phyloP scores from a whole-genome alignment of 2,888 invertebrate genomes.

The Nephrotoma flavescens region DNA sequence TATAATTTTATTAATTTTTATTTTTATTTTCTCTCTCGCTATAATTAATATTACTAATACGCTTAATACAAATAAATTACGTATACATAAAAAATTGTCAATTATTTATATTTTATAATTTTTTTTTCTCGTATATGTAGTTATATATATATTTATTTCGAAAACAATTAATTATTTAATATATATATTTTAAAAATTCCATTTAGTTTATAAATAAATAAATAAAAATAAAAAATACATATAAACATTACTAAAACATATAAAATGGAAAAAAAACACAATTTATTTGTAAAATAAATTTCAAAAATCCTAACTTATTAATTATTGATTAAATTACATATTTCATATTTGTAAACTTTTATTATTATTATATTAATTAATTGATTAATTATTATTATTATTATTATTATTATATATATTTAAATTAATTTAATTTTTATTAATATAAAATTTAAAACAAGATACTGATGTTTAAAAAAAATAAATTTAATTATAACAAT shows the following conservation, averaged over 20 bases:
- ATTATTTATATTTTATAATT: background rate
- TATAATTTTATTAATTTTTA: background rate
- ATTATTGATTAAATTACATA: background rate
- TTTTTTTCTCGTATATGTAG: background rate
- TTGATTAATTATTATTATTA: background rate
- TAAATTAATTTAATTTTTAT: background rate
- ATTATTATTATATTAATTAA: background rate
- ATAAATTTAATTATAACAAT: conserved; percentile 2
- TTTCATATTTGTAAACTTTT: background rate
- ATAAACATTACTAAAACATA: background rate
- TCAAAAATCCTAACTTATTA: background rate
- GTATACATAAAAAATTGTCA: background rate
- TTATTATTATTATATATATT: background rate
- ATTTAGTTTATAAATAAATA: background rate
- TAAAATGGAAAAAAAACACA: background rate
- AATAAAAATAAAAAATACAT: background rate
- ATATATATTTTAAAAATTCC: background rate
- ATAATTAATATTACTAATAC: background rate
- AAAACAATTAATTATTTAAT: background rate
- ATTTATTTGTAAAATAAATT: background rate
- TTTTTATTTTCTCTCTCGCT: background rate
- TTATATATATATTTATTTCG: background rate
- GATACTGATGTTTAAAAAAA: conserved; percentile 1
- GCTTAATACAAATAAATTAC: background rate
- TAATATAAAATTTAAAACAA: background rate